Percentiles rank a stretch among this genome's conserved stretches.
Conservation (phyloP, 2,888 invertebrate species). For the Tipula vernalis region DNA sequence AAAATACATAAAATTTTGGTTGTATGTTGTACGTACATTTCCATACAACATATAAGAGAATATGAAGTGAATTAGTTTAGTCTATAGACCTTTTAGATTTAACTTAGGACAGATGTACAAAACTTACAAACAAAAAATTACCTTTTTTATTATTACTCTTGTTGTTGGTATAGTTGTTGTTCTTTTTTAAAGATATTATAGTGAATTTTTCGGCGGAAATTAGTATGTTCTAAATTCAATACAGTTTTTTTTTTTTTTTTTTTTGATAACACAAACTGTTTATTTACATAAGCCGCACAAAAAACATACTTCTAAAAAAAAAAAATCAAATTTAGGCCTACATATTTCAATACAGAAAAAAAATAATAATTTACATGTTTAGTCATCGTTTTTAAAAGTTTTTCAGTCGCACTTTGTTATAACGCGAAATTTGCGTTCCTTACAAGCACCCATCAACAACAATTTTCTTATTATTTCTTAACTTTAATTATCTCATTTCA, state of each 20-base stretch:
- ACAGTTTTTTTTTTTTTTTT: neutral
- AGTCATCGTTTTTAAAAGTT: neutral
- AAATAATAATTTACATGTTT: neutral
- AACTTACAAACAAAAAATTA: neutral
- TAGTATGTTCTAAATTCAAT: neutral
- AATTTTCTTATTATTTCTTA: neutral
- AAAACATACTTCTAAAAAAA: neutral
- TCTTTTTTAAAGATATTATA: neutral
- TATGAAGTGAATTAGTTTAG: neutral
- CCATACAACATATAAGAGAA: neutral
- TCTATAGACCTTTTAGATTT: slow-evolving; percentile 4
- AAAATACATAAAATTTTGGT: neutral
- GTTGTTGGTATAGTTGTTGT: neutral
- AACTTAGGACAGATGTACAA: slow-evolving; percentile 4
- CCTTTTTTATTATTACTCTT: neutral
- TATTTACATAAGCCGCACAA: neutral
- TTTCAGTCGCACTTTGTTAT: neutral
- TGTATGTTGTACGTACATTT: neutral
- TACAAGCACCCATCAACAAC: neutral
- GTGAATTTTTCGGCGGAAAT: neutral
- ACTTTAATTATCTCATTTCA: slow-evolving; percentile 4
- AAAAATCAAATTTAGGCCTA: neutral
- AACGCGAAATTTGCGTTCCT: neutral
- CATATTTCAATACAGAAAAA: neutral
- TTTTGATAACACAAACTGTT: neutral